Evolutionary conservation across 2,113 vertebrate species (phyloP), one percentile per base, ranked within the genome.

Genomic region (Chaetodon trifascialis): DNA sequence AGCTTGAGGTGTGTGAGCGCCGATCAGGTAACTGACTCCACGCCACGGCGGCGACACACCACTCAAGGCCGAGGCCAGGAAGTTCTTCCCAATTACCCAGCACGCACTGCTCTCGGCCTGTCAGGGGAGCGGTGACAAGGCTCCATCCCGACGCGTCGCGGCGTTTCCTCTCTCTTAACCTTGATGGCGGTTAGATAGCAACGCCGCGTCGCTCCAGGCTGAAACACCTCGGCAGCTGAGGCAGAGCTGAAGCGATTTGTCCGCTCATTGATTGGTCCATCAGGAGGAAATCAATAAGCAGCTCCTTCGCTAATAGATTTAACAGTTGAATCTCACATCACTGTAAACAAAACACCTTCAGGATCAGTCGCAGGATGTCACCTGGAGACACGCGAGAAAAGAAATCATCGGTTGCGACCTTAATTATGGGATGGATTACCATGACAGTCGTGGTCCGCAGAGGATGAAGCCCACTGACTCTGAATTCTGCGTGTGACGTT

Each of bases 61-160:
- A 70, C 69, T 93, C 88, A 84, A 82, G 42, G 76, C 78, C 1
- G 60, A 54, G 62, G 81, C 62, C 64, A 73, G 87, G 68, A 82
- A 82, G 77, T 60, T 85, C 76, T 81, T 80, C 56, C 82, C 86
- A 91, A 90, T 92, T 91, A 94, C 83, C 80, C 80, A 69, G 66
- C 44, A 12, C 5, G 11, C 82, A 38, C 54, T 38, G 59, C 81
- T 84, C 72, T 67, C 49, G 34, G 65, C 60, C 84, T 87, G 90
- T 85, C 77, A 83, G 82, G 17, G 55, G 44, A 70, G 58, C 2
- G 3, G 51, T 85, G 89, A 85, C 83, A 60, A 79, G 51, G 70
- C 49, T 78, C 65, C 71, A 54, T 80, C 76, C 63, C 75, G 86
- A 58, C 66, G 69, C 59, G 84, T 78, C 19, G 11, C 7, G 62